Base-by-base conservation (phyloP, 2,888 invertebrate species). In the Terebella lapidaria region DNA sequence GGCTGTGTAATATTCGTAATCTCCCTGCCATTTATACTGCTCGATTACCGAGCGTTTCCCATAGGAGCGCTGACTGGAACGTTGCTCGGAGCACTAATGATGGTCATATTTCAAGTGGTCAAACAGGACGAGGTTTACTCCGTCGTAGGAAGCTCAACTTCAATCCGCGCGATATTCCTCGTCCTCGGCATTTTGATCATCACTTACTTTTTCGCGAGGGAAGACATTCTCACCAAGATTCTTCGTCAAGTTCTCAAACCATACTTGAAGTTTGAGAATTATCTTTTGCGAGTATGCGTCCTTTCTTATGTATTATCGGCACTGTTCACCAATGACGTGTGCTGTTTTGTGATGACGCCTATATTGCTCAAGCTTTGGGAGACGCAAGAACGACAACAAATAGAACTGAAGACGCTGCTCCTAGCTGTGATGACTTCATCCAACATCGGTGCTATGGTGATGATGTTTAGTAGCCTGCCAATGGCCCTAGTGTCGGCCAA, bases 241-340 rank as follows among this genome's bases (percentile, higher is more conserved):
- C 46, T 70, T 24, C 59, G 60, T 5, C 30, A 55, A 26, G 1
- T 68, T 10, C 57, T 70, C 24, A 62, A 57, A 47, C 26, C 60
- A 1, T 27, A 60, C 27, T 55, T 60, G 15, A 35, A 59, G 15
- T 67, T 70, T 49, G 35, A 42, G 3, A 56, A 54, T 22, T 70
- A 67, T 53, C 42, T 69, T 4, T 61, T 60, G 61, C 55, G 67
- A 29, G 56, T 70, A 4, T 60, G 56, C 35, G 24, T 61, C 15
- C 45, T 67, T 26, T 54, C 61, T 3, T 68, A 63, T 28, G 5
- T 68, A 2, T 45, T 67, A 5, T 60, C 69, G 2, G 66, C 67
- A 2, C 51, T 70, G 15, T 70, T 70, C 56, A 68, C 70, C 18
- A 68, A 64, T 42, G 70, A 70, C 49, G 66, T 64, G 28, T 54